These are phyloP conservation scores for Bombus sibiricus DNA, from an alignment of 1,140 invertebrate species.

Conservation along the genomic window DNA sequence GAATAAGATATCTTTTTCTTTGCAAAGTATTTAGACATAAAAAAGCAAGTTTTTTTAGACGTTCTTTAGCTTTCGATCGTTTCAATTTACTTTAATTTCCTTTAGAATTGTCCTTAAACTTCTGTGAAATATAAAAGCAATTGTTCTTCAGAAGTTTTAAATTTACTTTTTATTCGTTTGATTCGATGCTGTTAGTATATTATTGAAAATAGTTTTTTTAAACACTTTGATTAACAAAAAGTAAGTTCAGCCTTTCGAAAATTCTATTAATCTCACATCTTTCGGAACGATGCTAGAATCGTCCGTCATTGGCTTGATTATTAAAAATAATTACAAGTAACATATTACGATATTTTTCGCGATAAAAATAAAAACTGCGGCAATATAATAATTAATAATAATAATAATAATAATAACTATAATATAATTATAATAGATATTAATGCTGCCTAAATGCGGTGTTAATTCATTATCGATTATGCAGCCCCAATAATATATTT, in stretches of 20 bases:
- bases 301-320: constrained; percentile 71
- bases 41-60: background rate
- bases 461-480: constrained; percentile 70
- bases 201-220: background rate
- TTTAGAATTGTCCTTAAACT: background rate
- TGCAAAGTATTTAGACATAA: background rate
- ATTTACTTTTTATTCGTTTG: background rate
- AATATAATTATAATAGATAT: constrained; percentile 62
- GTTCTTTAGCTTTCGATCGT: background rate
- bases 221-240: background rate
- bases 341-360: constrained; percentile 65
- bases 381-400: constrained; percentile 57
- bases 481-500: constrained; percentile 63
- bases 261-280: background rate
- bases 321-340: constrained; percentile 65
- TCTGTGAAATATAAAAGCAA: background rate
- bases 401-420: constrained; percentile 65
- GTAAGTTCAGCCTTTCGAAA: background rate
- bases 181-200: background rate
- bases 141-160: background rate
- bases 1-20: background rate
- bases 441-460: constrained; percentile 75
- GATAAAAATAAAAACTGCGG: constrained; percentile 72
- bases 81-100: background rate
- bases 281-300: constrained; percentile 47